Evolutionary conservation across 2,113 vertebrate species (phyloP).

Genomic region (Eubucco bourcierii): DNA sequence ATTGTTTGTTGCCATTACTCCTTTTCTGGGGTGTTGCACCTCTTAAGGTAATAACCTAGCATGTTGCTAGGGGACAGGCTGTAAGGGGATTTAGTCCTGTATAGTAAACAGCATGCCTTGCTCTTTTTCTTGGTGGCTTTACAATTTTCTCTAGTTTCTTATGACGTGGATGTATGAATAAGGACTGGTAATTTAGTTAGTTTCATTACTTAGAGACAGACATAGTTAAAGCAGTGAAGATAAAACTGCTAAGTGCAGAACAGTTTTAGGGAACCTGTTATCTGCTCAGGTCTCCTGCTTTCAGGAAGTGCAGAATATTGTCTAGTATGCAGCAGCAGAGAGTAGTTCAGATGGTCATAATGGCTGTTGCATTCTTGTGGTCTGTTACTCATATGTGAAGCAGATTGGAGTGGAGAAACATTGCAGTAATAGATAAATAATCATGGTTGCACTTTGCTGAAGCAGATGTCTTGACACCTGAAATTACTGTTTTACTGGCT

Average conservation of each 20-base stretch:
- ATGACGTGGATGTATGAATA: neutral
- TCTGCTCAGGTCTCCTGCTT: neutral
- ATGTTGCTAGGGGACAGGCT: neutral
- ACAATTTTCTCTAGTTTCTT: neutral
- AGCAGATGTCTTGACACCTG: neutral
- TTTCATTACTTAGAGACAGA: neutral
- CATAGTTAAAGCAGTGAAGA: neutral
- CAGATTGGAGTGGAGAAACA: neutral
- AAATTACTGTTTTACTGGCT: neutral
- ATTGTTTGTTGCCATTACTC: neutral
- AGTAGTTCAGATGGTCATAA: accelerated
- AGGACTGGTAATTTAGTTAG: neutral
- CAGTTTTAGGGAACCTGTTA: neutral
- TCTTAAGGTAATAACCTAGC: neutral
- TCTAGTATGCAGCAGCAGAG: neutral
- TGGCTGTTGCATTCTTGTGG: neutral
- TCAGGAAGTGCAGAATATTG: neutral
- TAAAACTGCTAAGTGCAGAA: neutral
- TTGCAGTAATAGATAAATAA: neutral
- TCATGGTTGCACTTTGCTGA: neutral
- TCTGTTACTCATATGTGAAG: neutral
- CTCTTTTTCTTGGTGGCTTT: neutral
- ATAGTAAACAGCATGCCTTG: neutral
- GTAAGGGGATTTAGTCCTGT: neutral
- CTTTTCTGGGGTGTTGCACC: neutral